Conservation (phyloP, 53 echinoderm and acorn worm species). For the Crossaster papposus region DNA sequence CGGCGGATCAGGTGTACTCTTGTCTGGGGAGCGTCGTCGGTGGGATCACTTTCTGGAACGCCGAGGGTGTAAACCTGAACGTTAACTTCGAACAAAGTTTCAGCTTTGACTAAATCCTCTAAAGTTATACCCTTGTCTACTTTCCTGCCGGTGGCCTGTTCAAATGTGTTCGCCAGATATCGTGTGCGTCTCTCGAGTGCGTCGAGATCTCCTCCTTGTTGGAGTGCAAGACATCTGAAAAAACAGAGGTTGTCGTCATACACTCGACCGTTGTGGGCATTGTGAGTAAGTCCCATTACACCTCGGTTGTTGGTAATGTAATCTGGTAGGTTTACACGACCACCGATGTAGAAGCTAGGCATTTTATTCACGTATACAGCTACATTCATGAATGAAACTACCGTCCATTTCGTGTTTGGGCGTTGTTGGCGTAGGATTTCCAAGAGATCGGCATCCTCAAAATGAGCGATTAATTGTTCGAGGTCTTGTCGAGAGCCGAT, state of each 20-base stretch:
- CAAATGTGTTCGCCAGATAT: too few relatives aligned
- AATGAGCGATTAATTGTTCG: slow-evolving; percentile 10
- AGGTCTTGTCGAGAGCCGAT: slow-evolving; percentile 10
- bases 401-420: too few relatives aligned
- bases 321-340: neutral
- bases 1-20: slow-evolving; percentile 46
- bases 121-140: too few relatives aligned
- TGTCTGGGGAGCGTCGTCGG: neutral
- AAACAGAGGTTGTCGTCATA: too few relatives aligned
- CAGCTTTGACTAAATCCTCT: slow-evolving; percentile 55
- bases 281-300: slow-evolving; percentile 1
- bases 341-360: slow-evolving; percentile 53
- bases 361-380: slow-evolving; percentile 53
- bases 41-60: too few relatives aligned
- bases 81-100: slow-evolving; percentile 27
- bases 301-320: slow-evolving; percentile 44
- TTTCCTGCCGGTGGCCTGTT: too few relatives aligned
- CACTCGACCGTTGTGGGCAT: too few relatives aligned
- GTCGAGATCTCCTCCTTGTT: too few relatives aligned
- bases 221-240: too few relatives aligned
- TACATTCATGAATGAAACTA: slow-evolving; percentile 43
- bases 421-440: too few relatives aligned
- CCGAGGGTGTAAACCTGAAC: neutral
- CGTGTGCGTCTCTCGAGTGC: too few relatives aligned
- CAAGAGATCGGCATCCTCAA: too few relatives aligned